These are phyloP conservation scores for Epirrhoe alternata DNA, from an alignment of 2,888 invertebrate genomes.

Conservation along the genomic window DNA sequence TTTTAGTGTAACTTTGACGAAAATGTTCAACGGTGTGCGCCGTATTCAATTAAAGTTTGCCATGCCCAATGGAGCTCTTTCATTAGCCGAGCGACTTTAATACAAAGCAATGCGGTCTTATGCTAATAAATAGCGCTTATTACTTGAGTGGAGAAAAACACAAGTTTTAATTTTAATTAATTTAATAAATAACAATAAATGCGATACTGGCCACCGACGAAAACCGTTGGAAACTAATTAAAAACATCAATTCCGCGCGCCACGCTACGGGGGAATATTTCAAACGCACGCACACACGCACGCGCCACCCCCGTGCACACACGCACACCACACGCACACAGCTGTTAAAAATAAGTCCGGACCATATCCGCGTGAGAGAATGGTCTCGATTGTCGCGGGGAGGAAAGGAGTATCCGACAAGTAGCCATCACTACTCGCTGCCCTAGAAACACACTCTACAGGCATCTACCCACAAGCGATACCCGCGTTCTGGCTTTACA, in stretches of 20 bases:
- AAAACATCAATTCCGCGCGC: constrained; percentile 82
- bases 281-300: constrained; percentile 76
- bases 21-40: constrained; percentile 61
- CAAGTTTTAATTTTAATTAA: constrained; percentile 50
- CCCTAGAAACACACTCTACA: constrained; percentile 25
- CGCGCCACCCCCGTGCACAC: constrained; percentile 60
- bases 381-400: constrained; percentile 56
- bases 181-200: constrained; percentile 69
- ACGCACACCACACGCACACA: constrained; percentile 68
- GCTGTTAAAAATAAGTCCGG: constrained; percentile 79
- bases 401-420: constrained; percentile 55
- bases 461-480: neutral
- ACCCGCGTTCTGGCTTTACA: neutral
- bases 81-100: constrained; percentile 35
- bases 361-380: constrained; percentile 80
- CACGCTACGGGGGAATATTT: constrained; percentile 78
- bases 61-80: constrained; percentile 38
- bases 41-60: constrained; percentile 66
- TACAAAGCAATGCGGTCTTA: constrained; percentile 33
- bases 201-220: constrained; percentile 73
- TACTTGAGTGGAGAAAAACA: constrained; percentile 27
- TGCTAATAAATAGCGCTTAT: constrained; percentile 36
- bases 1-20: constrained; percentile 73
- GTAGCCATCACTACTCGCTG: constrained; percentile 27
- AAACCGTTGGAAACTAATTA: constrained; percentile 84